These are phyloP conservation scores for Sitta europaea DNA, from an alignment of 2,113 vertebrate genomes.

Conservation along the genomic window DNA sequence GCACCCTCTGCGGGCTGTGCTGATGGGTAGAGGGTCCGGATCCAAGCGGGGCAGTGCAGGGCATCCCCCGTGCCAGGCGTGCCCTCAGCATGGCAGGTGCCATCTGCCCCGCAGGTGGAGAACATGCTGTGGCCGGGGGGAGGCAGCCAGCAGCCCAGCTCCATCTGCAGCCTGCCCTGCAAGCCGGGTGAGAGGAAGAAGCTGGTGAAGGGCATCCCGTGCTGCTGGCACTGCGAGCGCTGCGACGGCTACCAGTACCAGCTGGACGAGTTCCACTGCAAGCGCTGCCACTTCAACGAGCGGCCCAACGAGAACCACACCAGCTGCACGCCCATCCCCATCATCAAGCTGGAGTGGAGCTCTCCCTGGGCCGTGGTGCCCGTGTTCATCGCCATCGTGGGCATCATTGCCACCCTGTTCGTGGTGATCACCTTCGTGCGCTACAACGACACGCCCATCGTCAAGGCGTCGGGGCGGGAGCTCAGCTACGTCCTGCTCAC, in stretches of 20 bases:
- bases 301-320: constrained; percentile 92
- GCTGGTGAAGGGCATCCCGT: constrained; percentile 91
- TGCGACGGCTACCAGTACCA: constrained; percentile 96
- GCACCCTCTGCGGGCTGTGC: background rate
- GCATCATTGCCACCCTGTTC: constrained; percentile 89
- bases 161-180: constrained; percentile 94
- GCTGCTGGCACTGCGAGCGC: constrained; percentile 96
- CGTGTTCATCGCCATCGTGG: constrained; percentile 86
- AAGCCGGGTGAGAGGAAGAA: constrained; percentile 90
- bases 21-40: rapidly evolving
- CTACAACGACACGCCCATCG: constrained; percentile 95
- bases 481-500: constrained; percentile 94
- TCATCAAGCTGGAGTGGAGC: constrained; percentile 93
- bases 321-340: constrained; percentile 87
- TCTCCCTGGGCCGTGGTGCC: constrained; percentile 93
- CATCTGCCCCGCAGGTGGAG: constrained; percentile 73
- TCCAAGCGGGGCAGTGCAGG: rapidly evolving
- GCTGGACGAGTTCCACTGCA: constrained; percentile 90
- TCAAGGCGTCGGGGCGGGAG: constrained; percentile 93
- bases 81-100: background rate
- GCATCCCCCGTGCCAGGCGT: rapidly evolving
- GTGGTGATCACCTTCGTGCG: constrained; percentile 90
- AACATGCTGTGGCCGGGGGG: constrained; percentile 88
- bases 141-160: constrained; percentile 78
- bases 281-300: constrained; percentile 90